Percentiles rank a stretch among this genome's conserved stretches.
Conservation (phyloP, 2,888 invertebrate species). For the Zhuqinia jingwanae region DNA sequence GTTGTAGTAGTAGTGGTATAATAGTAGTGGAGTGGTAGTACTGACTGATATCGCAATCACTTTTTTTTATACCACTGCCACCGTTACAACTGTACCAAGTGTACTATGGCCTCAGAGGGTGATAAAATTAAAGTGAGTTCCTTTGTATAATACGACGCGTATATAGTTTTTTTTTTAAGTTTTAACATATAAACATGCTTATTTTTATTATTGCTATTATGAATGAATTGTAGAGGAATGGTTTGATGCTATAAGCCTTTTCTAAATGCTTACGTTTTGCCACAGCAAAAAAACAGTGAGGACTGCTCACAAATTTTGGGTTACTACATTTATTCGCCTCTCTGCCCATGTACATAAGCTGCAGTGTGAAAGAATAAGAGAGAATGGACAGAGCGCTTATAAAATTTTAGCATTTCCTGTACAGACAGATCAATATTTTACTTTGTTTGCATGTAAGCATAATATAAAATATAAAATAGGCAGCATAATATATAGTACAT, state of each 20-base stretch:
- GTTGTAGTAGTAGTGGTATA: background rate
- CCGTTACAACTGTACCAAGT: background rate
- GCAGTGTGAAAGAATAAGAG: no score
- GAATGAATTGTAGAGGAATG: slow-evolving; percentile 34
- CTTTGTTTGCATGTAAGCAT: background rate
- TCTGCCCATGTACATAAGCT: no score
- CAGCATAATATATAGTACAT: background rate
- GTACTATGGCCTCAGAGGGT: background rate
- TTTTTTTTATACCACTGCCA: background rate
- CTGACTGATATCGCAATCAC: slow-evolving; percentile 32
- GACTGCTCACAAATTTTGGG: background rate
- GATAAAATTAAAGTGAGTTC: slow-evolving; percentile 5
- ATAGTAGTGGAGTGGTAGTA: background rate
- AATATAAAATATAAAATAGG: background rate
- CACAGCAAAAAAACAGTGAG: background rate
- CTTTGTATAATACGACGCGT: background rate
- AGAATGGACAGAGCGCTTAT: background rate
- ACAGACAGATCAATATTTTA: slow-evolving; percentile 63
- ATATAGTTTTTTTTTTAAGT: background rate
- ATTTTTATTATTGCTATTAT: slow-evolving; percentile 22
- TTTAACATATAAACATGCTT: slow-evolving; percentile 4
- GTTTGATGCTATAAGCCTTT: background rate
- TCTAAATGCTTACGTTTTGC: no score
- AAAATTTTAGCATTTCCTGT: slow-evolving; percentile 30
- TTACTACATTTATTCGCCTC: background rate